Base-by-base conservation (phyloP, 1,140 invertebrate genomes). In the Mya arenaria region DNA sequence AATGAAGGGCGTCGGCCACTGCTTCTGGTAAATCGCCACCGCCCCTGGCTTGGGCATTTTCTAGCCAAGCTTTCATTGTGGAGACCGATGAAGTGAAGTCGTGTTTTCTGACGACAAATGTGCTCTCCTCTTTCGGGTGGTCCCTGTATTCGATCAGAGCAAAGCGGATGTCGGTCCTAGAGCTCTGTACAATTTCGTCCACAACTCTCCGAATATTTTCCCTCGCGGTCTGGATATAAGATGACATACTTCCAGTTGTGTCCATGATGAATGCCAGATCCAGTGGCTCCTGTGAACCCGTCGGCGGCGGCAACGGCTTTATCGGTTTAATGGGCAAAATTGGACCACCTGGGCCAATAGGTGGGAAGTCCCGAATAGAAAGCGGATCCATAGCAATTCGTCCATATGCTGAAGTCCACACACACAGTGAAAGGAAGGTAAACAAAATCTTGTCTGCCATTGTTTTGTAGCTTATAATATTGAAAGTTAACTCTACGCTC, bases 11-110 rank as follows among this genome's bases (percentile, higher is more conserved):
- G 41, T 88, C 87, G 25, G 88, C 87, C 8, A 88, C 86, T 36
- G 86, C 86, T 58, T 88, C 88, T 25, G 88, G 86, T 39, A 58
- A 36, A 68, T 89, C 88, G 0, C 88, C 88, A 32, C 88, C 87
- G 44, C 88, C 88, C 10, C n/a, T n/a, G 17, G 88, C 88, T 0
- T 30, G 44, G n/a, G 85, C 84, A 1, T 52, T n/a, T 13, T 87
- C 84, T 17, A 89, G 58, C 86, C 87, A 88, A 3, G 30, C 4
- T 82, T 86, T 88, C 88, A 89, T 89, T 8, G 71, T 44, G 1
- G 48, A 41, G 15, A 88, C 79, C 0, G 74, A 74, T 13, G 63
- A n/a, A 1, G 88, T 89, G 77, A 89, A 89, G 65, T 88, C 87
- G 25, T 89, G 82, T n/a, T 80, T 71, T 25, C 84, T 55, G 10